Percentiles rank a stretch among this genome's conserved stretches.
phyloP scores from a whole-genome alignment of 2,797 vertebrate genomes.

The Heterohyrax brucei region DNA sequence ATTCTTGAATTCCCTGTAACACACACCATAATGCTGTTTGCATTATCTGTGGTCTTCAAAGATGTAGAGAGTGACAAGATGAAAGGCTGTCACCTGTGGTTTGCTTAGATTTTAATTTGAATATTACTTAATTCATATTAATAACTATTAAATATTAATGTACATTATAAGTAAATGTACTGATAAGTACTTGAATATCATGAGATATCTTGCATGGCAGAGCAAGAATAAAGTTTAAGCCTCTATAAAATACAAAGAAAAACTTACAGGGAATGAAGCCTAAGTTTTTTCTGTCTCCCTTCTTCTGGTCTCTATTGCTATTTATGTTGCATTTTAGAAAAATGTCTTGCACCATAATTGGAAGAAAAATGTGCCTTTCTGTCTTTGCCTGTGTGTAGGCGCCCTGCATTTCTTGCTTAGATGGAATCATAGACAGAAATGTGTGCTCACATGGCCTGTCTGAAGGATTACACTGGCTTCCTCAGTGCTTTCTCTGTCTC shows the following conservation, averaged over 20 bases:
- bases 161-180: too few relatives aligned
- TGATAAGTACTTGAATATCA: not conserved
- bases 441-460: not conserved
- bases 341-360: not conserved
- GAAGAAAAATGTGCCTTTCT: not conserved
- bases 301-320: not conserved
- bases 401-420: not conserved
- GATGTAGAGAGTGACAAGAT: not conserved
- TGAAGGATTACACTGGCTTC: not conserved
- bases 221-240: not conserved
- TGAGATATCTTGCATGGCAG: not conserved
- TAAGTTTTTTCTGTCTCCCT: not conserved
- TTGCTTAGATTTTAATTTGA: conserved; percentile 30
- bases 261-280: not conserved
- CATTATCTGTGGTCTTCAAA: not conserved
- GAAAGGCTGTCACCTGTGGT: not conserved
- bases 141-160: too few relatives aligned
- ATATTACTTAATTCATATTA: not conserved
- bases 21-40: not conserved
- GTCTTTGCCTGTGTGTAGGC: not conserved
- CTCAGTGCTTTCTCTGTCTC: not conserved
- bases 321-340: conserved; percentile 18
- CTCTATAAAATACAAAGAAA: not conserved
- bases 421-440: not conserved
- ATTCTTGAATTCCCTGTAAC: not conserved